Evolutionary conservation across 2,888 invertebrate genomes (phyloP), one percentile per base, ranked within the genome.

Genomic region (Pomacea canaliculata): DNA sequence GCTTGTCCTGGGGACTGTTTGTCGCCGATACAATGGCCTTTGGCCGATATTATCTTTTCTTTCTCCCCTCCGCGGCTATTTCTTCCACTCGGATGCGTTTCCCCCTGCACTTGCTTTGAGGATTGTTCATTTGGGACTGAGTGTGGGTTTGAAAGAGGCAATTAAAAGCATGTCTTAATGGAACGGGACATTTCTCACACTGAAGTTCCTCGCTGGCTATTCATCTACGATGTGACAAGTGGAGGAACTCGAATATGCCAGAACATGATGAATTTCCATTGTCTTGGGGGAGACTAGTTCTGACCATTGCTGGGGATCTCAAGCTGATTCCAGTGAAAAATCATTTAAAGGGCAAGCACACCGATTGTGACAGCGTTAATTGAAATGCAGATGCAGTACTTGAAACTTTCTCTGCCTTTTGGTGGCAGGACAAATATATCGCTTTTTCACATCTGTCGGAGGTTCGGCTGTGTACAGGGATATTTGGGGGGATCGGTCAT

Each of bases 311-410:
- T 27, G 63, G 27, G 27, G 16, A 63, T n/a, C 63, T 63, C 63
- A 2, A 23, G 63, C 10, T 27, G 27, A 63, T n/a, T 27, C 10
- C 23, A 12, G 18, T 10, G n/a, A 27, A 19, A 63, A 63, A 63
- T 23, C 27, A n/a, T 23, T n/a, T 27, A 63, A n/a, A 19, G 7
- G n/a, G 63, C 63, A 8, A 63, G 63, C 63, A 27, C 27, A 56
- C 19, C 18, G 63, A 10, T 19, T 16, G 27, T 10, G 19, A 63
- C 23, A 63, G 66, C 23, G 67, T 66, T 67, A 67, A 73, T 73
- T 73, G 73, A 73, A 73, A 73, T 73, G 73, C 73, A 73, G 73
- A 73, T 73, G 73, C 66, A 59, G 73, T 67, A 73, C 73, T 73
- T 19, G 73, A 73, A 59, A 46, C 73, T 23, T n/a, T 56, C 72